A percentile compares a stretch with the other conserved stretches of the same genome.
phyloP scores from a whole-genome alignment of 2,113 vertebrate species.

The Nesoenas mayeri region DNA sequence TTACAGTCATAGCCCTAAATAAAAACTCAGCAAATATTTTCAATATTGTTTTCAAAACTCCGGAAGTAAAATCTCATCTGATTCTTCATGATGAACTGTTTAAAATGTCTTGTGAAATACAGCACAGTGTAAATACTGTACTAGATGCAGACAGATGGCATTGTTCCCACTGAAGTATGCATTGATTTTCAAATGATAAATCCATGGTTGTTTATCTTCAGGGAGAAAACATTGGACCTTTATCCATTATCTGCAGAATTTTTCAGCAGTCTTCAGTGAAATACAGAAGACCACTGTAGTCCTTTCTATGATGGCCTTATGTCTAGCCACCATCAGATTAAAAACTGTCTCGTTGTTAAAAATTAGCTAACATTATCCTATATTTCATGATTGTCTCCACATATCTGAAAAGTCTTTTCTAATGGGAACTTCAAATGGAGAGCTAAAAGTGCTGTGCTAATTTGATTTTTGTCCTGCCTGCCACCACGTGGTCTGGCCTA shows the following conservation, averaged over 20 bases:
- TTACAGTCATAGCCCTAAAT: not conserved
- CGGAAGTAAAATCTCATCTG: not conserved
- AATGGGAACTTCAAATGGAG: not conserved
- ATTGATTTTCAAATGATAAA: slow-evolving; percentile 37
- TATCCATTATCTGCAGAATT: slow-evolving; percentile 21
- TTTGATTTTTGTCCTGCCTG: not conserved
- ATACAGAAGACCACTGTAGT: slow-evolving; percentile 1
- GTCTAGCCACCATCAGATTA: not conserved
- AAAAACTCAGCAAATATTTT: not conserved
- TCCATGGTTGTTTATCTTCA: slow-evolving; percentile 26
- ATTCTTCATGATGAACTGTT: not conserved
- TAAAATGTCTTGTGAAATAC: not conserved
- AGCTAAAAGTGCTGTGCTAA: not conserved
- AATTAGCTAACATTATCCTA: not conserved
- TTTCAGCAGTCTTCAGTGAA: slow-evolving; percentile 21
- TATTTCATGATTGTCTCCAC: slow-evolving; percentile 22
- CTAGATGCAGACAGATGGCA: not conserved
- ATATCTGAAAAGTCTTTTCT: not conserved
- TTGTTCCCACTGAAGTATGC: not conserved
- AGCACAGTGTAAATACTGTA: not conserved
- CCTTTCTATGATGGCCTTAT: not conserved
- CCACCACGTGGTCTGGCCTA: not conserved
- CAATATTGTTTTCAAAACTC: not conserved
- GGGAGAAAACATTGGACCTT: slow-evolving; percentile 16
- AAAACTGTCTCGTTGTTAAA: not conserved